Percentiles rank a stretch among this genome's conserved stretches.
phyloP scores from a whole-genome alignment of 2,113 vertebrate genomes.

The Felis catus region F.catus_Fca126_mat1.0 CM031412.1:186231001-186231500 shows the following conservation, averaged over 20 bases:
- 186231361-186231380: neutral
- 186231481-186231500: slow-evolving; percentile 8
- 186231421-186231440: neutral
- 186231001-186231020: slow-evolving; percentile 20
- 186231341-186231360: neutral
- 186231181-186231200: slow-evolving; percentile 45
- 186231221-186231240: neutral
- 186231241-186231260: neutral
- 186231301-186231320: neutral
- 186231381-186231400: neutral
- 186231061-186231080: slow-evolving; percentile 74
- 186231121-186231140: neutral
- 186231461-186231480: slow-evolving; percentile 41
- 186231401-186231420: neutral
- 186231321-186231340: neutral
- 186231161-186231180: slow-evolving; percentile 15
- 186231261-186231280: slow-evolving; percentile 21
- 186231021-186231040: slow-evolving; percentile 17
- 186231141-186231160: slow-evolving; percentile 55
- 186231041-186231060: slow-evolving; percentile 69
- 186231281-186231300: neutral
- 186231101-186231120: slow-evolving; percentile 53
- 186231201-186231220: neutral
- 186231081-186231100: slow-evolving; percentile 51
- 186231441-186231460: slow-evolving; percentile 54